Conservation (phyloP, 2,888 invertebrate species). For the Phlogophora meticulosa region DNA sequence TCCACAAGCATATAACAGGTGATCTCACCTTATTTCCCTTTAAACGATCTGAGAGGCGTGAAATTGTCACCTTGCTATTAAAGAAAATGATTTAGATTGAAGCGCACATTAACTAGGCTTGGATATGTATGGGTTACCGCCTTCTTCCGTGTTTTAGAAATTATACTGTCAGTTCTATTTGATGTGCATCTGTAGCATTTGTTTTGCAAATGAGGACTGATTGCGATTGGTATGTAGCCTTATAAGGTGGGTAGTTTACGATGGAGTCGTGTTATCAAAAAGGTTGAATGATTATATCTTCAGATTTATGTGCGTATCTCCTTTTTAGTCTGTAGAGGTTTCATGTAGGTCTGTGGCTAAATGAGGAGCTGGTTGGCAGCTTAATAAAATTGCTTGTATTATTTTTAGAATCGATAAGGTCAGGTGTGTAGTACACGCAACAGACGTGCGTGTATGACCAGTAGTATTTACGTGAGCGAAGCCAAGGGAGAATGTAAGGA, state of each 20-base stretch:
- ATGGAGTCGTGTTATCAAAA: background rate
- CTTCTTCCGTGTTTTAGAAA: slow-evolving; percentile 31
- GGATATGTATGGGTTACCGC: slow-evolving; percentile 45
- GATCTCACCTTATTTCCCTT: slow-evolving; percentile 11
- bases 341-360: background rate
- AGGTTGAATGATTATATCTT: slow-evolving; percentile 25
- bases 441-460: no score
- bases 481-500: no score
- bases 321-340: background rate
- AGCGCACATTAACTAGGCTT: slow-evolving; percentile 41
- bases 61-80: slow-evolving; percentile 66
- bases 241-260: slow-evolving; percentile 36
- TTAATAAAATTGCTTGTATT: no score
- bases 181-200: slow-evolving; percentile 55
- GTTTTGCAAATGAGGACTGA: slow-evolving; percentile 58
- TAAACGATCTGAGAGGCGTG: slow-evolving; percentile 60
- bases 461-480: no score
- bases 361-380: background rate
- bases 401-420: no score
- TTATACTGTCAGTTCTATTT: slow-evolving; percentile 62
- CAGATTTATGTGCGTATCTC: slow-evolving; percentile 32
- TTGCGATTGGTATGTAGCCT: slow-evolving; percentile 34
- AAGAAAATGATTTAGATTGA: slow-evolving; percentile 50
- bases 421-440: no score
- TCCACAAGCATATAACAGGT: background rate